Percentiles rank a stretch among this genome's conserved stretches.
These are phyloP conservation scores for Tupaia chinensis DNA, from an alignment of 2,113 vertebrate species.

Conservation along the genomic window DNA sequence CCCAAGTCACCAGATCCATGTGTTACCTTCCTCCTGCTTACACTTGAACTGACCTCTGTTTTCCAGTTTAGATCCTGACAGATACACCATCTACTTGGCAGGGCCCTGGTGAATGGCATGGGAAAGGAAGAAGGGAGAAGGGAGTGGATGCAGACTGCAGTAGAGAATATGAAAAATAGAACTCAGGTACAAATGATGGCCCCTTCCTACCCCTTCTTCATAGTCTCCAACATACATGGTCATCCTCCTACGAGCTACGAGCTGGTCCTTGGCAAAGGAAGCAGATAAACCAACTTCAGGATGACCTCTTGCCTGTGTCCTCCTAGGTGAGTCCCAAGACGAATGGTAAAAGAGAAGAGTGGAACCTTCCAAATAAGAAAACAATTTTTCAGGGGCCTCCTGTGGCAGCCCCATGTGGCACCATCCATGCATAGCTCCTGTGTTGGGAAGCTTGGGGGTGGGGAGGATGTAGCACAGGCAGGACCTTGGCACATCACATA, in stretches of 20 bases:
- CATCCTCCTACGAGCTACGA: background rate
- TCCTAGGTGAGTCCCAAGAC: background rate
- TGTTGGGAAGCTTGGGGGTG: background rate
- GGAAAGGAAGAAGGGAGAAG: rapidly evolving
- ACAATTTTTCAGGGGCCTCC: background rate
- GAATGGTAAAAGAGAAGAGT: background rate
- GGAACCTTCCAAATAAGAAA: background rate
- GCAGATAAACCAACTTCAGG: rapidly evolving
- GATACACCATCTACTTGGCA: background rate
- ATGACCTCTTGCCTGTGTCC: background rate
- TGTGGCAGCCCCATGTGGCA: background rate
- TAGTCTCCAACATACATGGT: background rate
- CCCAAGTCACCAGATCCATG: background rate
- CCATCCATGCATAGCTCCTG: background rate
- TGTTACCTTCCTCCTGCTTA: background rate
- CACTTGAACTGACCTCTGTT: background rate
- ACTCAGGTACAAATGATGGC: background rate
- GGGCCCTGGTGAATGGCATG: background rate
- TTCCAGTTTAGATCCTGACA: background rate
- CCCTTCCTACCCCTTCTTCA: too few relatives aligned
- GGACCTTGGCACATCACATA: background rate
- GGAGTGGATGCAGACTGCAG: background rate
- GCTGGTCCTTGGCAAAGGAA: background rate
- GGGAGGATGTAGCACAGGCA: background rate
- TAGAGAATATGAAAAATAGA: background rate